Conservation (phyloP, 2,113 vertebrate species). For the Carassius carassius region DNA sequence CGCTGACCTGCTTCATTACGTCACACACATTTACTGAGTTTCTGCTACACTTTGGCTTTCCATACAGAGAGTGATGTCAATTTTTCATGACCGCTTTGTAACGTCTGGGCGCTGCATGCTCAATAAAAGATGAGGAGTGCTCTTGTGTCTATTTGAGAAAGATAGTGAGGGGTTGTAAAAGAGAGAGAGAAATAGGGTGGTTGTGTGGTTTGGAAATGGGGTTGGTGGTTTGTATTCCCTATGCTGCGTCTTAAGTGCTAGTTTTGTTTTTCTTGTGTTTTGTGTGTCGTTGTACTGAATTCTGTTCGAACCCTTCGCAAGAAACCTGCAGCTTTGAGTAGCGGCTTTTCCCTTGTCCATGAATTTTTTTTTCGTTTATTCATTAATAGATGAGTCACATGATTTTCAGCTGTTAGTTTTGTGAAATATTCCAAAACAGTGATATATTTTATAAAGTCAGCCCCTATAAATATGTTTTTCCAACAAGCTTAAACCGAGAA, state of each 20-base stretch:
- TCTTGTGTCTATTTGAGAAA: background rate
- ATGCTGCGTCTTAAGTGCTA: slow-evolving; percentile 23
- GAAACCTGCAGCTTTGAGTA: slow-evolving; percentile 1
- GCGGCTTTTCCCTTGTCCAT: background rate
- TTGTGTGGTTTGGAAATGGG: slow-evolving; percentile 9
- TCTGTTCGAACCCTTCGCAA: background rate
- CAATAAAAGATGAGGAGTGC: slow-evolving; percentile 42
- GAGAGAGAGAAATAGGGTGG: slow-evolving; percentile 10
- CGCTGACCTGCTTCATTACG: background rate
- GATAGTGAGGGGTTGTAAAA: background rate
- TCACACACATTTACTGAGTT: slow-evolving; percentile 14
- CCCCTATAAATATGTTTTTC: background rate
- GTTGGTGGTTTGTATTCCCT: slow-evolving; percentile 17
- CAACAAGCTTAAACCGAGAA: background rate
- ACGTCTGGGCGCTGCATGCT: background rate
- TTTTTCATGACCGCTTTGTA: slow-evolving; percentile 33
- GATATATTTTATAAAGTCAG: background rate
- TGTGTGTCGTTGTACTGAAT: background rate
- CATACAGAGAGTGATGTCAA: slow-evolving; percentile 5
- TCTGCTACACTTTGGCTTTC: background rate
- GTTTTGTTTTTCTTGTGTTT: slow-evolving; percentile 16
- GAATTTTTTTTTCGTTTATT: background rate
- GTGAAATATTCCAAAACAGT: background rate
- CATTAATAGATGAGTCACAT: slow-evolving; percentile 12
- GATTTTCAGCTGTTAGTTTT: background rate